These are phyloP conservation scores for Nephrotoma appendiculata DNA, from an alignment of 2,888 invertebrate genomes.

Conservation along the genomic window DNA sequence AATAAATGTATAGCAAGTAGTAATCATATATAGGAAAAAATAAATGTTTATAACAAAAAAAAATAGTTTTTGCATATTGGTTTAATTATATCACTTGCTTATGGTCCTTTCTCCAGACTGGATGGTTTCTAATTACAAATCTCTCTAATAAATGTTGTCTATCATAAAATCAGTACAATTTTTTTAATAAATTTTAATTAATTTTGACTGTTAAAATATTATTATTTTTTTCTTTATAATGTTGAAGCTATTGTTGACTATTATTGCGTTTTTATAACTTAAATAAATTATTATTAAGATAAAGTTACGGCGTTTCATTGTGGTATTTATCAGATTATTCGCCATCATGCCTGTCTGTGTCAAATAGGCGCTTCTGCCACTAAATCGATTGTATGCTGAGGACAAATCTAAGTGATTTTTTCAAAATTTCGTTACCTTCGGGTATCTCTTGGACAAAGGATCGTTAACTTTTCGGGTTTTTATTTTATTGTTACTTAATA, in stretches of 20 bases:
- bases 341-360: too few species aligned
- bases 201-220: not conserved
- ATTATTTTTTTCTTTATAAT: not conserved
- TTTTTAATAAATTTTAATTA: not conserved
- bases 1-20: not conserved
- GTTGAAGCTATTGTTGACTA: not conserved
- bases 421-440: too few species aligned
- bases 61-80: not conserved
- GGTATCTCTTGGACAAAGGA: too few species aligned
- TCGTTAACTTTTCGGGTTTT: too few species aligned
- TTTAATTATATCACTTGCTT: not conserved
- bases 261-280: not conserved
- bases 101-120: not conserved
- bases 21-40: not conserved
- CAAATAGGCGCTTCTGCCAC: too few species aligned
- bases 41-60: not conserved
- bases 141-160: not conserved
- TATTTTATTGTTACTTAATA: too few species aligned
- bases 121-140: not conserved
- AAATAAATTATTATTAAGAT: not conserved
- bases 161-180: not conserved
- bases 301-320: not conserved
- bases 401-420: too few species aligned
- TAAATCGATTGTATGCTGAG: too few species aligned
- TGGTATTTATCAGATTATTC: too few species aligned